Base-by-base conservation (phyloP, 35 echinoderm and acorn worm genomes). In the Anneissia japonica region DNA sequence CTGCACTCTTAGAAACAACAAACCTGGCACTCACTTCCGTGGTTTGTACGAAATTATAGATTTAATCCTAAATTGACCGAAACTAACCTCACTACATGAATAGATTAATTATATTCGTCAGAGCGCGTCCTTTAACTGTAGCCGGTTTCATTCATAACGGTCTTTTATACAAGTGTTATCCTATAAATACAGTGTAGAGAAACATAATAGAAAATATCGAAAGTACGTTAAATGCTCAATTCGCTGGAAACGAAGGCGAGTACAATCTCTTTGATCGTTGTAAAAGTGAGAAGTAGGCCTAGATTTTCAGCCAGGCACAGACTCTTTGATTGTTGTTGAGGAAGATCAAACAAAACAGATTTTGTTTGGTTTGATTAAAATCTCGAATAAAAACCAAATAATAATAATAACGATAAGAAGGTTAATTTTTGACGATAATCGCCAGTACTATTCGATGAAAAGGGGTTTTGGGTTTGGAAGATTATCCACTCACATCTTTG, bases 61-160 rank as follows among this genome's bases (percentile, higher is more conserved):
- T 64, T 64, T 64, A 64, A 64, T 64, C 51, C 51, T 64, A 64
- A 64, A 64, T 64, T 64, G 51, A 64, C 51, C 51, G 51, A 64
- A 12, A 64, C 51, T 64, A 64, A 64, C 51, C 51, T 64, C 19
- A 64, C 51, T 64, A 16, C 1, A 64, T 64, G 51, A 64, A 64
- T 12, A 64, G 51, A 64, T 64, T 64, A 64, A 64, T 64, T 64
- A 64, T 16, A 64, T 26, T 6, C 51, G 26, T 9, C 1, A 64
- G 51, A 64, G 19, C 26, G 51, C 6, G 19, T 64, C 21, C 51
- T 64, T 64, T 64, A 64, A 64, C 10, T 12, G 26, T 64, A 64
- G 26, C 51, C 51, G 51, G 26, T 23, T 26, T 64, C 51, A 64
- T 64, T 64, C 7, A 64, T 64, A 64, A 64, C 21, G 51, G 1